Conservation (phyloP, 2,888 invertebrate species). For the Sarcophaga subvicina region DNA sequence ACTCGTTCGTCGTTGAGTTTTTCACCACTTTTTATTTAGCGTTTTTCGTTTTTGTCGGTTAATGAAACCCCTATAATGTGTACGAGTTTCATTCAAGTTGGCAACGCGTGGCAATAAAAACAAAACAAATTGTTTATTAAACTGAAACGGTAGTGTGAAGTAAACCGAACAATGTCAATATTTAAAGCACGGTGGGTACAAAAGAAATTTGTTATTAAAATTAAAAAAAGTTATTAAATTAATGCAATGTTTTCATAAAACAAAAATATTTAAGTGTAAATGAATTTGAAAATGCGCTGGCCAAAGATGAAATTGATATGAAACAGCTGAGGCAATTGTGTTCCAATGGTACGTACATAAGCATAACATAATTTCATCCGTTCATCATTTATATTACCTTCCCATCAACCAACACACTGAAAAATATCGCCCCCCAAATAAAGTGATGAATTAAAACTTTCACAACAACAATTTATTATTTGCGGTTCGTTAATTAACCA, state of each 20-base stretch:
- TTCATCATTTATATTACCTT: not conserved
- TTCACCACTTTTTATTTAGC: not conserved
- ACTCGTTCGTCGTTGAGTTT: too few species aligned
- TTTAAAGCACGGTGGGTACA: constrained; percentile 80
- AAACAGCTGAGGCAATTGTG: constrained; percentile 87
- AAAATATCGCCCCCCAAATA: constrained; percentile 40
- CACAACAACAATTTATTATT: constrained; percentile 27
- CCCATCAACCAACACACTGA: not conserved
- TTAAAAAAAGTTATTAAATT: constrained; percentile 13
- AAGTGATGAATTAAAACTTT: constrained; percentile 41
- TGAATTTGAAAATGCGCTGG: constrained; percentile 89
- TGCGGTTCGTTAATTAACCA: constrained; percentile 33
- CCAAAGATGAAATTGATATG: constrained; percentile 88
- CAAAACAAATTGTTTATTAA: constrained; percentile 59
- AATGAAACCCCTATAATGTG: not conserved
- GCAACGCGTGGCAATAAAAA: constrained; percentile 55
- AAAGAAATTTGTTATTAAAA: constrained; percentile 27
- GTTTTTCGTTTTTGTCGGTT: not conserved
- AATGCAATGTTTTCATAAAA: constrained; percentile 22
- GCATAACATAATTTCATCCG: too few species aligned
- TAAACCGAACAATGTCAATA: constrained; percentile 77
- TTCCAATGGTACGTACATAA: constrained; percentile 87
- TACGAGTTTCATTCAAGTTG: constrained; percentile 3
- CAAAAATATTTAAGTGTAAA: constrained; percentile 84
- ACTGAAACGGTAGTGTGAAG: not conserved